phyloP scores from a whole-genome alignment of 2,888 invertebrate species.

The Nephrocerus scutellatus region DNA sequence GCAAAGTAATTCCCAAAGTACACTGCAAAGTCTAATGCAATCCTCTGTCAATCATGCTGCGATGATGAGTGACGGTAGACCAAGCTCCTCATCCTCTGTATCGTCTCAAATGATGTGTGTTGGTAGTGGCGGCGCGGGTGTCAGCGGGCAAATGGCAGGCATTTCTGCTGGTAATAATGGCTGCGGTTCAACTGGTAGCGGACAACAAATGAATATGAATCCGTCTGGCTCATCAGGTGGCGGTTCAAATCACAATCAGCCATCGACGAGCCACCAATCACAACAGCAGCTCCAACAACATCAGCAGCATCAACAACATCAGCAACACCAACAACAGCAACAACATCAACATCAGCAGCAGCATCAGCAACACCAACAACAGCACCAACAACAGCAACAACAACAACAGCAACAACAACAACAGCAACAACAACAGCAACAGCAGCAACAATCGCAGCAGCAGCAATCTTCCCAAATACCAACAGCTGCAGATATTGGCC shows the following conservation, averaged over 20 bases:
- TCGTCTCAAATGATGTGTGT: too few species aligned
- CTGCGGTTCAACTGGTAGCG: slow-evolving; percentile 16
- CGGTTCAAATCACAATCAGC: background rate
- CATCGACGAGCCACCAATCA: slow-evolving; percentile 5
- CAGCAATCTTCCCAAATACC: slow-evolving; percentile 39
- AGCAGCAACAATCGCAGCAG: slow-evolving; percentile 22
- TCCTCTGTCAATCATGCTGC: too few species aligned
- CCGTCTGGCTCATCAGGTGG: slow-evolving; percentile 22
- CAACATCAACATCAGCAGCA: slow-evolving; percentile 17
- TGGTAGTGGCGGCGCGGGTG: too few species aligned
- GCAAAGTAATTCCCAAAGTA: slow-evolving; percentile 14
- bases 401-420: slow-evolving; percentile 29
- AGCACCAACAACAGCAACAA: slow-evolving; percentile 21
- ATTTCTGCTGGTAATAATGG: too few species aligned
- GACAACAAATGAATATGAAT: slow-evolving; percentile 27
- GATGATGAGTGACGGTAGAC: slow-evolving; percentile 29
- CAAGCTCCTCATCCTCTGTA: too few species aligned
- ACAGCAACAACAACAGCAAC: slow-evolving; percentile 23
- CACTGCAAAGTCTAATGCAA: slow-evolving; percentile 24
- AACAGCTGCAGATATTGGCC: slow-evolving; percentile 47
- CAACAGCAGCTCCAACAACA: slow-evolving; percentile 13
- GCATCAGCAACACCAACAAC: slow-evolving; percentile 11
- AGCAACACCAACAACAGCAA: slow-evolving; percentile 27
- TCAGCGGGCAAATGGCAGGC: too few species aligned
- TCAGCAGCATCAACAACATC: slow-evolving; percentile 28